These are phyloP conservation scores for Melanotaenia maccullochi DNA, from an alignment of 2,797 vertebrate species.

Conservation along the genomic window DNA sequence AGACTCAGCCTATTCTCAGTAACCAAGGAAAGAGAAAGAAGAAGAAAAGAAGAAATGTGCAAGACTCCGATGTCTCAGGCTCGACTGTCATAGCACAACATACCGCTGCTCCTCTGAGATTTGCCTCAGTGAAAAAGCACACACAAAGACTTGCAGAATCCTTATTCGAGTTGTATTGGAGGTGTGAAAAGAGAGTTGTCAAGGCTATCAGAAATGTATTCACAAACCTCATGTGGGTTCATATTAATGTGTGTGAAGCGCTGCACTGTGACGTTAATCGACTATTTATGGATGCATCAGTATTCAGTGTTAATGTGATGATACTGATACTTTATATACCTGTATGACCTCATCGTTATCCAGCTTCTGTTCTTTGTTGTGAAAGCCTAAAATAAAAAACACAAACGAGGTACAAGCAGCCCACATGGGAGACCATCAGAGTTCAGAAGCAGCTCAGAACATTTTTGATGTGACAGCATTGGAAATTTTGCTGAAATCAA, in stretches of 20 bases:
- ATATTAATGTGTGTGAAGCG: constrained; percentile 61
- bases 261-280: constrained; percentile 57
- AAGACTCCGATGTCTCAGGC: constrained; percentile 65
- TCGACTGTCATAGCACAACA: constrained; percentile 71
- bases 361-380: constrained; percentile 50
- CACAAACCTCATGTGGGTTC: constrained; percentile 57
- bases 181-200: constrained; percentile 72
- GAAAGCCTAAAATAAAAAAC: constrained; percentile 59
- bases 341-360: constrained; percentile 64
- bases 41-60: constrained; percentile 62
- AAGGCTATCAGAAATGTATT: constrained; percentile 69
- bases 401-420: constrained; percentile 66
- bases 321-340: constrained; percentile 53
- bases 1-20: constrained; percentile 68
- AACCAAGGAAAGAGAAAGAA: constrained; percentile 43
- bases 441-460: constrained; percentile 68
- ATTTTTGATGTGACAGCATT: constrained; percentile 76
- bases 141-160: constrained; percentile 73
- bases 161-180: constrained; percentile 59
- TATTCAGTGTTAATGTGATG: constrained; percentile 51
- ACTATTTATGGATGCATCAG: constrained; percentile 67
- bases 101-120: constrained; percentile 71
- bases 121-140: constrained; percentile 68
- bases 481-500: constrained; percentile 70
- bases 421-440: constrained; percentile 66